Evolutionary conservation across 37 sponge, comb jelly and placozoan genomes (phyloP).

Genomic region (Dysidea cf. avara): DNA sequence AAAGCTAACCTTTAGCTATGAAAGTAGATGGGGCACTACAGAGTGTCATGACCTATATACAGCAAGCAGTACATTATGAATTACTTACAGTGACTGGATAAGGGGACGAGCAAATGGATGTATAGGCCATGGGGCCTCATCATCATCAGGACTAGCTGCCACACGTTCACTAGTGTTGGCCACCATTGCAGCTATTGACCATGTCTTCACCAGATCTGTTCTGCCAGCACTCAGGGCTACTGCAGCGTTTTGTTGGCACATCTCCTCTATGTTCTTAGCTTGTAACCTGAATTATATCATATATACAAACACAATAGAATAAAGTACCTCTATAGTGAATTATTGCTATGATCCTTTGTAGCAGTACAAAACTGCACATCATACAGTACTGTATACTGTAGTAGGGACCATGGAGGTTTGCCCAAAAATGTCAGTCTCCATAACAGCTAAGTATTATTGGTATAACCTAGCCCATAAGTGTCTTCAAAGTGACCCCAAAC

Average conservation of each 20-base stretch:
- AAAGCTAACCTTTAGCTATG: background rate
- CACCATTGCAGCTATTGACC: constrained; percentile 54
- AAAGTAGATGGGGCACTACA: background rate
- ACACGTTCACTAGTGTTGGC: constrained; percentile 2
- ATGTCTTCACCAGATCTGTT: constrained; percentile 65
- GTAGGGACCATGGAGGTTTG: no score
- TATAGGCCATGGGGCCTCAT: constrained; percentile 52
- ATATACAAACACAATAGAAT: background rate
- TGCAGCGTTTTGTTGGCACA: constrained; percentile 53
- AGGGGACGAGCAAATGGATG: constrained; percentile 73
- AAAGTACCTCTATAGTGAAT: no score
- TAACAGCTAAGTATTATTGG: no score
- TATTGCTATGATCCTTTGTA: no score
- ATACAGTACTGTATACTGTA: no score
- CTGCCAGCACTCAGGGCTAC: constrained; percentile 35
- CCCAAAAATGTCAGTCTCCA: no score
- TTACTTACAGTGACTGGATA: constrained; percentile 68
- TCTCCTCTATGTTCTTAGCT: constrained; percentile 16
- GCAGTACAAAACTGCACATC: no score
- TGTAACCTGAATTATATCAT: constrained; percentile 11
- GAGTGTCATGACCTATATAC: background rate
- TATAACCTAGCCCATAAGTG: no score
- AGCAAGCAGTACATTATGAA: background rate
- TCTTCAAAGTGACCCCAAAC: no score
- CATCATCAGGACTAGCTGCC: constrained; percentile 15